Evolutionary conservation across 37 sponge, comb jelly and placozoan genomes (phyloP), one percentile per base, ranked within the genome.

Genomic region (Eunapius fragilis): DNA sequence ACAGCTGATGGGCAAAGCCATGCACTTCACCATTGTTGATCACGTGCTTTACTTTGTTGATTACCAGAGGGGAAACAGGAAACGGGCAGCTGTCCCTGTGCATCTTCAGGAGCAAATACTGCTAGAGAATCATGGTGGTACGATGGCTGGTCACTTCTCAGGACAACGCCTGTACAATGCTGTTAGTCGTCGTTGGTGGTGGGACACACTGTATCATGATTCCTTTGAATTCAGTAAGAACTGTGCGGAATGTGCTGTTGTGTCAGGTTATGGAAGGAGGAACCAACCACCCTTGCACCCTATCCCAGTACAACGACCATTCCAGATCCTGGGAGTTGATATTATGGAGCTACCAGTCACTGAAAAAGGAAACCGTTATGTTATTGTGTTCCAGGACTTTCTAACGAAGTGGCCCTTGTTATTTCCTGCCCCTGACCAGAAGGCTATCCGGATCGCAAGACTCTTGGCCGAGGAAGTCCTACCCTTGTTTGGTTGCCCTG

Each of bases 181-280:
- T 12, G 25, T 90, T 12, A 10, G 68, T 2, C 48, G 86, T 38
- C 73, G 32, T 0, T 90, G 91, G 86, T 90, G 91, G 91, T 90
- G 91, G 91, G 48, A 76, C 22, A 37, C 48, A 25, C 72, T 90
- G 87, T 77, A 90, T 58, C 23, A 70, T 24, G 91, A 90, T 71
- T 23, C 67, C 35, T 27, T 73, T n/a, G n/a, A n/a, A n/a, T n/a
- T n/a, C n/a, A n/a, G n/a, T n/a, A n/a, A 12, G 3, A 74, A 58
- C 37, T 90, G 91, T 81, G 74, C 82, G 28, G 81, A 90, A 37
- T 90, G 91, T 90, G 83, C 86, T 24, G 38, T 81, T 11, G 86
- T 85, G 17, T 31, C 71, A 2, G 91, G 87, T 17, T 25, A 38
- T 31, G 82, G 88, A 32, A 67, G 69, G 24, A 24, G 32, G 35